Conservation (phyloP, 2,888 invertebrate species). For the Eustalomyia histrio region DNA sequence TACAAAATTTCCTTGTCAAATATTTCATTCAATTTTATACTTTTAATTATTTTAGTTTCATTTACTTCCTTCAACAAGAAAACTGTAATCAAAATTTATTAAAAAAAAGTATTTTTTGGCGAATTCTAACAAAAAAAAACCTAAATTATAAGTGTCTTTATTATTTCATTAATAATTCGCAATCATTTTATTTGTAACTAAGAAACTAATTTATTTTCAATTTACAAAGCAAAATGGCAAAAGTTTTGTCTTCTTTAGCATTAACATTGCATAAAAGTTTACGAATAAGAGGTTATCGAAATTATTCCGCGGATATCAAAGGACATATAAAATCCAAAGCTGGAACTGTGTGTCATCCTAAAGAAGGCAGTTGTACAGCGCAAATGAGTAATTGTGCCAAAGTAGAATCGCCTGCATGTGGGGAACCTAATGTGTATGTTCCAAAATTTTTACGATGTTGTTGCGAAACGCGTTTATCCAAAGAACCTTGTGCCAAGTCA, state of each 20-base stretch:
- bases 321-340: neutral
- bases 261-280: slow-evolving; percentile 16
- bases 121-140: neutral
- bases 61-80: neutral
- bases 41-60: neutral
- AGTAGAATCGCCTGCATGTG: neutral
- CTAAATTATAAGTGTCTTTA: neutral
- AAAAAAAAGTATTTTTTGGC: neutral
- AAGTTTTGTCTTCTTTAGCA: slow-evolving; percentile 2
- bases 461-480: neutral
- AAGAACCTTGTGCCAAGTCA: neutral
- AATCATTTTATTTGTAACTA: neutral
- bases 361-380: neutral
- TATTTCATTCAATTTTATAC: no score
- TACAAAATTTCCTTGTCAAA: no score
- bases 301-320: neutral
- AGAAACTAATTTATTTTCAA: neutral
- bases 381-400: neutral
- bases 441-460: slow-evolving; percentile 13
- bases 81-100: neutral
- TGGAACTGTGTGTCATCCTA: slow-evolving; percentile 24
- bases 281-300: neutral
- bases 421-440: neutral
- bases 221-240: slow-evolving; percentile 31
- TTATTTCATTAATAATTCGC: neutral